A percentile compares a stretch with the other conserved stretches of the same genome.
phyloP scores from a whole-genome alignment of 2,113 vertebrate species.

The Serilophus lunatus region DNA sequence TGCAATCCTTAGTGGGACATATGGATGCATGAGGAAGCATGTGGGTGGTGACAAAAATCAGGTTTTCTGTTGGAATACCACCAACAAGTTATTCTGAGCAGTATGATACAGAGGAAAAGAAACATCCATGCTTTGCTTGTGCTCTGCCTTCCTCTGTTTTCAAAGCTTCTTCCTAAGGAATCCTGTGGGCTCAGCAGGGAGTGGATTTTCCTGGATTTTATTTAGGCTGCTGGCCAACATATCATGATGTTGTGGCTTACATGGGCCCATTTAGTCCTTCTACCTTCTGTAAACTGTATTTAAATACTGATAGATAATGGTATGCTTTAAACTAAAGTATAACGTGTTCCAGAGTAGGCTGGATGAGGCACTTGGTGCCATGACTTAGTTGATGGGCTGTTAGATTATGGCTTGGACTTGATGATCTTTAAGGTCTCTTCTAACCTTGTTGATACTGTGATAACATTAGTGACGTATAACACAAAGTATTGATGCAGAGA shows the following conservation, averaged over 20 bases:
- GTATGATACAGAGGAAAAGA: fast-evolving
- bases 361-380: too few relatives aligned
- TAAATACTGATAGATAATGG: neutral
- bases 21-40: neutral
- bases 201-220: neutral
- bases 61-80: neutral
- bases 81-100: neutral
- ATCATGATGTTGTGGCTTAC: neutral
- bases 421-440: too few relatives aligned
- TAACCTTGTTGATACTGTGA: too few relatives aligned
- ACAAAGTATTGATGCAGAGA: too few relatives aligned
- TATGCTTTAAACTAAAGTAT: neutral
- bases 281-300: neutral
- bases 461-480: neutral
- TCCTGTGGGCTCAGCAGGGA: fast-evolving
- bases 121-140: neutral
- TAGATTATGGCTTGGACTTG: too few relatives aligned
- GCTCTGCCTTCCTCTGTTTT: neutral
- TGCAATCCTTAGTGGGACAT: neutral
- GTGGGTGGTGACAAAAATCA: neutral
- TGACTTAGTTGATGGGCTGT: too few relatives aligned
- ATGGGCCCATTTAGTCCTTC: neutral
- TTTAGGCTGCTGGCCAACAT: neutral
- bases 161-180: neutral
- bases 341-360: too few relatives aligned